Conservation (phyloP, 2,113 vertebrate species). For the Cheilinus undulatus region DNA sequence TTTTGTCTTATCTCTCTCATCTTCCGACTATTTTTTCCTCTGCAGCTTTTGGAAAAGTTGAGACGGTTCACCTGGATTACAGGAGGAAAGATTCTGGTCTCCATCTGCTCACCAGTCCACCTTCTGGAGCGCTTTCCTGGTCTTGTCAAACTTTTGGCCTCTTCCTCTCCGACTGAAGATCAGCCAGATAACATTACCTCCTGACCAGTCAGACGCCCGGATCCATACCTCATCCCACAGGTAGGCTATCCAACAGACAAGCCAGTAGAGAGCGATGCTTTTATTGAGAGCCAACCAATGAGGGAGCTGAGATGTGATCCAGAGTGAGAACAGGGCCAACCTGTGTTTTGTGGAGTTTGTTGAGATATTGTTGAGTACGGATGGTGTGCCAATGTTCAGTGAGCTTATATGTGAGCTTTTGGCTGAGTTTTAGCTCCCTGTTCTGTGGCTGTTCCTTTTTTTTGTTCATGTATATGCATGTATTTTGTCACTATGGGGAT, state of each 20-base stretch:
- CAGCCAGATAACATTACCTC: conserved; percentile 85
- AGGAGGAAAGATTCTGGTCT: conserved; percentile 54
- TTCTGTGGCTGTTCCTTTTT: neutral
- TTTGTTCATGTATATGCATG: neutral
- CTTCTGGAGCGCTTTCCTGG: conserved; percentile 72
- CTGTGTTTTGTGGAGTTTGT: conserved; percentile 48
- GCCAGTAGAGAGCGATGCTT: conserved; percentile 58
- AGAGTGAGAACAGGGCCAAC: conserved; percentile 35
- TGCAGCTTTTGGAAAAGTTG: conserved; percentile 12
- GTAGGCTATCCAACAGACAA: conserved; percentile 79
- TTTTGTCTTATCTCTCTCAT: neutral
- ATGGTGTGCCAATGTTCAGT: conserved; percentile 16
- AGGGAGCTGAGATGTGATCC: conserved; percentile 45
- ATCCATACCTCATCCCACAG: conserved; percentile 83
- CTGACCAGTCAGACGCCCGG: conserved; percentile 81
- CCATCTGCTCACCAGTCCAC: conserved; percentile 85
- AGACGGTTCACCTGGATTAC: conserved; percentile 45
- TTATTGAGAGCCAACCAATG: conserved; percentile 79
- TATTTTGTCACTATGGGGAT: neutral
- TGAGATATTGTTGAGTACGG: conserved; percentile 52
- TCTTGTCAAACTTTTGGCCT: conserved; percentile 56
- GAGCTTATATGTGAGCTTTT: conserved; percentile 9
- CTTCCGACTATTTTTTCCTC: neutral
- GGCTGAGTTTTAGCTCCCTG: neutral
- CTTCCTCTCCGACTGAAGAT: conserved; percentile 82